Evolutionary conservation across 2,888 invertebrate genomes (phyloP).

Genomic region (Drosophila demipolita): DNA sequence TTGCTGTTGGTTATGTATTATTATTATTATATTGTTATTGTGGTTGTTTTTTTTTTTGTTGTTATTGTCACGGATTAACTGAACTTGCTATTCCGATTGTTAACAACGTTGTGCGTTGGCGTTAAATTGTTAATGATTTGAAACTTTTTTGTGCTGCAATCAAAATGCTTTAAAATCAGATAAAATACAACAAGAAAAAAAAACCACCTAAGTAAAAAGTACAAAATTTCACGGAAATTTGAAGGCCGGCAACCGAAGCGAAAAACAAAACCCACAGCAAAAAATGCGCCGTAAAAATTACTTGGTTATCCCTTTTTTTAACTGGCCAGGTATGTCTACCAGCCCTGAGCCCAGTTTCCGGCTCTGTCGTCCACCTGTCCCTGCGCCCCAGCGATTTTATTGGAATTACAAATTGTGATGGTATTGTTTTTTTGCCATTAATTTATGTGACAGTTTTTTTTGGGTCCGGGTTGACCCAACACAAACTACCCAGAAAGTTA

Average conservation of each 20-base stretch:
- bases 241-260: not conserved
- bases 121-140: conserved; percentile 31
- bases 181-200: not conserved
- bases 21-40: conserved; percentile 4
- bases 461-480: not conserved
- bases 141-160: conserved; percentile 9
- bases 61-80: conserved; percentile 12
- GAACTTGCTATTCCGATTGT: conserved; percentile 28
- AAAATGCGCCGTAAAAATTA: conserved; percentile 48
- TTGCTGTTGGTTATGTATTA: conserved; percentile 6
- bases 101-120: not conserved
- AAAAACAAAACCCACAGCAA: conserved; percentile 30
- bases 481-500: conserved; percentile 2
- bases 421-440: conserved; percentile 35
- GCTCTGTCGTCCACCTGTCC: conserved; percentile 10
- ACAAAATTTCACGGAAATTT: conserved; percentile 9
- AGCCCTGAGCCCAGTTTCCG: conserved; percentile 17
- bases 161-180: conserved; percentile 42
- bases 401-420: conserved; percentile 64
- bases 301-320: conserved; percentile 48
- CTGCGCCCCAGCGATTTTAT: conserved; percentile 27
- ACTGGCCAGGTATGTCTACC: not conserved
- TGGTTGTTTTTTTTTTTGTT: conserved; percentile 5
- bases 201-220: conserved; percentile 2
- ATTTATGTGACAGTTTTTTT: conserved; percentile 44